Base-by-base conservation (phyloP, 2,797 vertebrate species). In the Atherinosoma microstoma region DNA sequence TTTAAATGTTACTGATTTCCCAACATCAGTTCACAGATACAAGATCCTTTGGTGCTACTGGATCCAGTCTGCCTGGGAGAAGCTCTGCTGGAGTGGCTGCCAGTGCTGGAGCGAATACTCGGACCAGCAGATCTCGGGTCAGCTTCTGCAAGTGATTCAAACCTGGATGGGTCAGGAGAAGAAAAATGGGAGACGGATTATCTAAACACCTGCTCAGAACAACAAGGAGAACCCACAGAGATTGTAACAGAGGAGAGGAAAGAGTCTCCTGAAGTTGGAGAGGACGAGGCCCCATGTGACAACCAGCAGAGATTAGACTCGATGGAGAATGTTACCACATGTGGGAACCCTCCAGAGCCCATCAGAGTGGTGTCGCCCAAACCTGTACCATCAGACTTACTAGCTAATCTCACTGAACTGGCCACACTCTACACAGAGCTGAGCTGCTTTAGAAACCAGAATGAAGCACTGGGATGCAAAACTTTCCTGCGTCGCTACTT, bases 11-110 rank as follows among this genome's bases (percentile, higher is more conserved):
- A 24, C 69, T 72, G 20, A 67, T 35, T 79, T 70, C 12, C 30
- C 3, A 8, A 62, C 16, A 76, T 32, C 88, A 99, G 98, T 79
- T 90, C 86, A 54, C 96, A 95, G 88, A 95, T 97, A 20, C 96
- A 97, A 83, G 97, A 99, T 84, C 96, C 97, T 20, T 76, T 95
- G 82, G 91, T 97, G 85, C 92, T 99, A 22, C 94, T 99, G 76
- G 95, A 98, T 84, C 94, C 96, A 1, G 76, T 73, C 10, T 82
- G 78, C 78, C 91, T 99, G 77, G 89, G 73, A 68, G 91, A 84
- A 35, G 85, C 94, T 76, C 94, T 99, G 69, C 82, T 72, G 60
- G 89, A 96, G 61, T 99, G 98, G 98, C 90, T 97, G 59, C 86
- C 80, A 0, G 88, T 90, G 77, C 91, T 99, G 78, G 94, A 96